phyloP scores from a whole-genome alignment of 2,797 vertebrate genomes.

The Sus cebifrons region DNA sequence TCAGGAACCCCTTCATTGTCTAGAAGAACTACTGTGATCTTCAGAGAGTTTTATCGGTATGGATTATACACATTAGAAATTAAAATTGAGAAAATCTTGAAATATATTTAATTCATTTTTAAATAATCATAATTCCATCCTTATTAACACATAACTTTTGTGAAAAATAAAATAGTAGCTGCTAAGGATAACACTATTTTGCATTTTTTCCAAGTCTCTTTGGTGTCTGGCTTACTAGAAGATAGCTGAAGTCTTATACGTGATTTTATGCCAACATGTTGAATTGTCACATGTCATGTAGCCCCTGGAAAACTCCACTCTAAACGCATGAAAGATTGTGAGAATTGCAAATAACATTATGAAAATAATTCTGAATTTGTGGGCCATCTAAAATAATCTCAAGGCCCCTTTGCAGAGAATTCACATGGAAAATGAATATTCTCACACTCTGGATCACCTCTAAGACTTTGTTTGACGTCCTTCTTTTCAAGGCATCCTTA shows the following conservation, averaged over 20 bases:
- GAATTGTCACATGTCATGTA: neutral
- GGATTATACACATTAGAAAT: neutral
- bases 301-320: neutral
- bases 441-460: neutral
- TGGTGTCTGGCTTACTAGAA: neutral
- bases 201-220: conserved; percentile 13
- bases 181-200: neutral
- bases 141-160: neutral
- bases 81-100: conserved; percentile 21
- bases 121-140: conserved; percentile 1
- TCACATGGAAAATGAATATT: neutral
- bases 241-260: neutral
- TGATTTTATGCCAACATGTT: neutral
- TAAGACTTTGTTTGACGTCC: neutral
- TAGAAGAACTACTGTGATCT: neutral
- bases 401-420: neutral
- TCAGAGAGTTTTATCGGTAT: conserved; percentile 23
- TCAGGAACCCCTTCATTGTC: neutral
- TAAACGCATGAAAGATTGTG: neutral
- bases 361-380: neutral
- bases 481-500: neutral
- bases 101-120: conserved; percentile 32
- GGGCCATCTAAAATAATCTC: neutral
- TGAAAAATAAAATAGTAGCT: conserved; percentile 13
- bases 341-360: neutral